These are phyloP conservation scores for Battus philenor DNA, from an alignment of 1,140 invertebrate genomes.

Conservation along the genomic window DNA sequence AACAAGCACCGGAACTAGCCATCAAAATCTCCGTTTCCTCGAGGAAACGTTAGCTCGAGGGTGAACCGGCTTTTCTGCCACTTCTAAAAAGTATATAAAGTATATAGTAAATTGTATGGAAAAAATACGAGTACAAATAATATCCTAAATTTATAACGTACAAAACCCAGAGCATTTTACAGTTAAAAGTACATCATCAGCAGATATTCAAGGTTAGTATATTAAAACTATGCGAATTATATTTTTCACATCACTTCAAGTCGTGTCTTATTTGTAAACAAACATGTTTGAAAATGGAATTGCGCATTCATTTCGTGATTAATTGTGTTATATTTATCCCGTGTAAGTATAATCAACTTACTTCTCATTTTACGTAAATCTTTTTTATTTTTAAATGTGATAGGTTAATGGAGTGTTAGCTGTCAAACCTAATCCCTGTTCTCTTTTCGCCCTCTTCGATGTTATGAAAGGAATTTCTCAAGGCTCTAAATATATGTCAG, in stretches of 20 bases:
- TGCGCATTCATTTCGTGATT: constrained; percentile 35
- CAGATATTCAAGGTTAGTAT: constrained; percentile 18
- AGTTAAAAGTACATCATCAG: neutral
- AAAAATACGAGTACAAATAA: too few species aligned
- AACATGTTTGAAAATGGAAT: constrained; percentile 66
- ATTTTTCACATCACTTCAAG: constrained; percentile 7
- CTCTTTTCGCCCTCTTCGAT: neutral
- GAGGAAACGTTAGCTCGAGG: too few species aligned
- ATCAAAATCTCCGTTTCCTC: too few species aligned
- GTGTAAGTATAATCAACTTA: constrained; percentile 29
- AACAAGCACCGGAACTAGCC: too few species aligned
- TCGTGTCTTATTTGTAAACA: constrained; percentile 20
- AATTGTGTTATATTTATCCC: constrained; percentile 36
- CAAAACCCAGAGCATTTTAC: neutral
- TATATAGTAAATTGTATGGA: too few species aligned
- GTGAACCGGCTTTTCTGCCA: too few species aligned
- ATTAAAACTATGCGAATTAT: constrained; percentile 11
- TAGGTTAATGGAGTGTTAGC: constrained; percentile 13
- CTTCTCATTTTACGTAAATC: constrained; percentile 2
- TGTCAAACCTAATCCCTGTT: constrained; percentile 14
- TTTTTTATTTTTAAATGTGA: constrained; percentile 18
- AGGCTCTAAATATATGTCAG: constrained; percentile 16
- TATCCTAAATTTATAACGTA: too few species aligned
- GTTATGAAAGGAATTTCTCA: constrained; percentile 10
- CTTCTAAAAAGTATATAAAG: too few species aligned